A percentile compares a stretch with the other conserved stretches of the same genome.
Conservation (phyloP, 1,140 invertebrate species). For the Trichonephila clavipes region DNA sequence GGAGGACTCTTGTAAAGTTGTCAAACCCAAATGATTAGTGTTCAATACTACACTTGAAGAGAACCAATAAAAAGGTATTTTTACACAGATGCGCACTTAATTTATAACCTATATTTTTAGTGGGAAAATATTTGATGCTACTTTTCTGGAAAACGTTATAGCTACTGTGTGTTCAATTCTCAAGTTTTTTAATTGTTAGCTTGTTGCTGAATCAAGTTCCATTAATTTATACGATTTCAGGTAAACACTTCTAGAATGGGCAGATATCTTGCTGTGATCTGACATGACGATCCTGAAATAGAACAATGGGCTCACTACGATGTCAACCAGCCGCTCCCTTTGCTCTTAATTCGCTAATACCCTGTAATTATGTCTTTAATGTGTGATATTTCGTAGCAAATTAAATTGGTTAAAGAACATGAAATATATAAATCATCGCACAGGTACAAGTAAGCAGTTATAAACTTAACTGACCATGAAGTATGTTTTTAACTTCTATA, state of each 20-base stretch:
- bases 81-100: background rate
- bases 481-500: no score
- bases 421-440: no score
- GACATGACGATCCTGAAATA: background rate
- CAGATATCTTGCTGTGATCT: background rate
- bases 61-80: constrained; percentile 29
- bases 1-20: constrained; percentile 34
- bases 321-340: background rate
- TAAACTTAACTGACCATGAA: no score
- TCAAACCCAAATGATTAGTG: constrained; percentile 3
- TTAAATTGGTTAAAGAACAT: no score
- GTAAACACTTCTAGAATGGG: background rate
- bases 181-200: background rate
- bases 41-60: background rate
- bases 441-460: no score
- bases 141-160: background rate
- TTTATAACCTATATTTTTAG: constrained; percentile 38
- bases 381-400: background rate
- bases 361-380: background rate
- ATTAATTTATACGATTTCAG: background rate
- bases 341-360: background rate
- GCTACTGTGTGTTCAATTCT: background rate
- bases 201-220: background rate
- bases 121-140: background rate
- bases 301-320: background rate